Percentiles rank a stretch among this genome's conserved stretches.
These are phyloP conservation scores for Eidolon helvum DNA, from an alignment of 2,113 vertebrate species.

Conservation along the genomic window DNA sequence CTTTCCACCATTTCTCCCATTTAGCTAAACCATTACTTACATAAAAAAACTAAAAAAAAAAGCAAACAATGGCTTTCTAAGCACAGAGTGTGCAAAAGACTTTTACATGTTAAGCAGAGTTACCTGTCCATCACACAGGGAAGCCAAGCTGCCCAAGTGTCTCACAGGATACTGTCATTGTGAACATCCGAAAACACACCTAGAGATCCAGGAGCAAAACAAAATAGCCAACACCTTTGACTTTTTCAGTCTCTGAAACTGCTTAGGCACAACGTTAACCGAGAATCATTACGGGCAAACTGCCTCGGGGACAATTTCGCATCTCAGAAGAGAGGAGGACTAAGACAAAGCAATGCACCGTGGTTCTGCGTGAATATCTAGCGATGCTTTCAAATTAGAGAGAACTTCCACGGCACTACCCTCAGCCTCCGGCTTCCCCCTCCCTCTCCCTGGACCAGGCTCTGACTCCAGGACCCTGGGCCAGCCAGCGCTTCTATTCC, in stretches of 20 bases:
- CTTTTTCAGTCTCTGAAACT: background rate
- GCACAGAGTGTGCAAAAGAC: background rate
- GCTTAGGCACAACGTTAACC: background rate
- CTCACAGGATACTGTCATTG: background rate
- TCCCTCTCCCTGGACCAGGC: too few species aligned
- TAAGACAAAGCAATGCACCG: fast-evolving
- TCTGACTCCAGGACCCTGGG: background rate
- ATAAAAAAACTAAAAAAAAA: background rate
- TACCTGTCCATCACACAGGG: background rate
- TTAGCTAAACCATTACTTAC: background rate
- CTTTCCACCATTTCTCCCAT: background rate
- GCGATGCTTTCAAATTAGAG: background rate
- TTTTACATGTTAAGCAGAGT: background rate
- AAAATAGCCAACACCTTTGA: background rate
- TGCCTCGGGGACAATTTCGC: background rate
- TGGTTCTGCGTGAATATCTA: background rate
- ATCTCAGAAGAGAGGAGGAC: background rate
- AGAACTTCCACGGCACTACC: background rate
- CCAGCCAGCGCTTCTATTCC: background rate
- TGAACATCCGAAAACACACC: background rate
- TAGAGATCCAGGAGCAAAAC: background rate
- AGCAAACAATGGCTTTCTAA: background rate
- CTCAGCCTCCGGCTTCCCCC: background rate
- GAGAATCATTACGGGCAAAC: background rate
- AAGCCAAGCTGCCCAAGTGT: too few species aligned